phyloP scores from a whole-genome alignment of 2,113 vertebrate genomes.

The Microcebus jonahi region DNA sequence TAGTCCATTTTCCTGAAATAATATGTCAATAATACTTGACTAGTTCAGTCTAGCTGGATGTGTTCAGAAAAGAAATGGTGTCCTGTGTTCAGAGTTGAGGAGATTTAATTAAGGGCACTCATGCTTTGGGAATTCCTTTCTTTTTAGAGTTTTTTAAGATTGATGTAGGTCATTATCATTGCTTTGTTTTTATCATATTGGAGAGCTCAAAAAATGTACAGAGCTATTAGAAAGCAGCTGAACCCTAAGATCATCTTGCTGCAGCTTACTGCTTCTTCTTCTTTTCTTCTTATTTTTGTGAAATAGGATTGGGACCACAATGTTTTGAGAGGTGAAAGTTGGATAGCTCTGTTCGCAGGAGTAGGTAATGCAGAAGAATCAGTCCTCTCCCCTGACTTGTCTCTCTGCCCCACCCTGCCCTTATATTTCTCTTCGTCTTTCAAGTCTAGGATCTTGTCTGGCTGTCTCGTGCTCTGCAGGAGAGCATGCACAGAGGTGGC shows the following conservation, averaged over 20 bases:
- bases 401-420: not conserved
- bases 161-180: constrained; percentile 33
- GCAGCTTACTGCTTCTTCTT: not conserved
- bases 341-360: not conserved
- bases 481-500: not conserved
- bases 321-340: not conserved
- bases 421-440: not conserved
- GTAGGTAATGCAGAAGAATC: not conserved
- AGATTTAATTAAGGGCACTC: constrained; percentile 53
- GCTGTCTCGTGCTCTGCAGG: not conserved
- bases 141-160: constrained; percentile 58
- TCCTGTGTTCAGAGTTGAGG: constrained; percentile 31
- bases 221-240: not conserved
- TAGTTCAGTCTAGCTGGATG: not conserved
- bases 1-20: constrained; percentile 61
- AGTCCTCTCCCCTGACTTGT: not conserved
- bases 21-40: not conserved
- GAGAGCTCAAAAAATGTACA: constrained; percentile 20
- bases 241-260: not conserved
- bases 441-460: not conserved
- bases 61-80: constrained; percentile 56
- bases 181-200: constrained; percentile 47
- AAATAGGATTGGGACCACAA: not conserved
- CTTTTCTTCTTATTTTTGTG: not conserved
- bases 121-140: constrained; percentile 50